Conservation (phyloP, 2,797 vertebrate species). For the Propithecus perrieri region DNA sequence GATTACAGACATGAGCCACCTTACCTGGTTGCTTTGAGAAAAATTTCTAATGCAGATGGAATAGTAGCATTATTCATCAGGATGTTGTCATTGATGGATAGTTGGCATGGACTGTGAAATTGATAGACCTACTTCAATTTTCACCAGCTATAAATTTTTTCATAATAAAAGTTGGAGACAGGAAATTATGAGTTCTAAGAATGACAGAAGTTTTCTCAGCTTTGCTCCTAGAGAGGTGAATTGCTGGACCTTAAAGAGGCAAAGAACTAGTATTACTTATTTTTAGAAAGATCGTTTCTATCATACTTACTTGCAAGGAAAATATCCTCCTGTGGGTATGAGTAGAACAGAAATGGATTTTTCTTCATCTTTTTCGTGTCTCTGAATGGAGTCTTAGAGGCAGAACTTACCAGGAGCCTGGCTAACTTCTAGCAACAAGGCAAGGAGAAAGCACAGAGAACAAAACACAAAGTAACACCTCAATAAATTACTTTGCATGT, state of each 20-base stretch:
- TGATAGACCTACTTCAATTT: slow-evolving; percentile 46
- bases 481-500: not conserved
- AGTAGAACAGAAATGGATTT: not conserved
- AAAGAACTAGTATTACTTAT: not conserved
- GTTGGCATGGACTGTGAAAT: slow-evolving; percentile 6
- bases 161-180: not conserved
- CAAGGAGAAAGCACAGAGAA: not conserved
- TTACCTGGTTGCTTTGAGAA: not conserved
- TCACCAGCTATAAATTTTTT: not conserved
- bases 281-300: not conserved
- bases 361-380: not conserved
- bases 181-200: not conserved
- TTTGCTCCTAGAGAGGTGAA: not conserved
- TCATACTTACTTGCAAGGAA: not conserved
- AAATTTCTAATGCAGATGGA: not conserved
- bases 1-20: not conserved
- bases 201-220: not conserved
- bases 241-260: not conserved
- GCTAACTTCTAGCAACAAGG: not conserved
- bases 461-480: not conserved
- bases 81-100: not conserved
- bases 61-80: not conserved
- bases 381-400: not conserved
- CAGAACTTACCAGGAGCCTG: not conserved
- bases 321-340: not conserved